A percentile compares a stretch with the other conserved stretches of the same genome.
These are phyloP conservation scores for Nerophis lumbriciformis DNA, from an alignment of 2,113 vertebrate genomes.

Conservation along the genomic window DNA sequence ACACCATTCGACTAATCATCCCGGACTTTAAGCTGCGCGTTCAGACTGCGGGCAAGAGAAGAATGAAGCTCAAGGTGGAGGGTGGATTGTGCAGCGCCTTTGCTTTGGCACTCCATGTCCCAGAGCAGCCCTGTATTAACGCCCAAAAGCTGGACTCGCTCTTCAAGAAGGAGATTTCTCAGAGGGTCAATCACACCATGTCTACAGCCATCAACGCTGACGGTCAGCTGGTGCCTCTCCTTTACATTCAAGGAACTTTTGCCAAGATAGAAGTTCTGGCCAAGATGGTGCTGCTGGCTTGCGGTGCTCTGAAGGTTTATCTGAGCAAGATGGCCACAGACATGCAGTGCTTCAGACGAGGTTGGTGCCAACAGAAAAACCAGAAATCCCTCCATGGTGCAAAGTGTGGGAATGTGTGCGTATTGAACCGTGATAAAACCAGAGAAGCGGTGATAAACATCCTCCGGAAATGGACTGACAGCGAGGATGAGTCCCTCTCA, in stretches of 20 bases:
- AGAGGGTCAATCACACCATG: background rate
- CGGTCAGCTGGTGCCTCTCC: background rate
- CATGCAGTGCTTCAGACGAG: background rate
- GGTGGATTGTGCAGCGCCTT: background rate
- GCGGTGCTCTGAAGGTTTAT: background rate
- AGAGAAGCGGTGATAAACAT: background rate
- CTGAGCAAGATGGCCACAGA: conserved; percentile 1
- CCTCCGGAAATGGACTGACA: background rate
- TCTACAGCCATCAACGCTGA: background rate
- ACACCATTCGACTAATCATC: background rate
- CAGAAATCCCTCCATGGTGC: background rate
- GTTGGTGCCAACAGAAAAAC: background rate
- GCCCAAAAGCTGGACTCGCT: conserved; percentile 4
- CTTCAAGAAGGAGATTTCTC: conserved; percentile 4
- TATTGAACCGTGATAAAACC: background rate
- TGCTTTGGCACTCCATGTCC: background rate
- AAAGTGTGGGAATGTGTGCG: background rate
- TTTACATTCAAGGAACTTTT: conserved; percentile 1
- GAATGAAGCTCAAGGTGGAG: conserved; percentile 1
- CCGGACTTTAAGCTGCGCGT: background rate
- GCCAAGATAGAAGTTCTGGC: conserved; percentile 3
- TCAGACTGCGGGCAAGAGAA: background rate
- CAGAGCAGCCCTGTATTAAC: background rate
- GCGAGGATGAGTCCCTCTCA: background rate
- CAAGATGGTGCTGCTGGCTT: conserved; percentile 8